phyloP scores from a whole-genome alignment of 64 coral and sea anemone species.

The Dendronephthya gigantea region DNA sequence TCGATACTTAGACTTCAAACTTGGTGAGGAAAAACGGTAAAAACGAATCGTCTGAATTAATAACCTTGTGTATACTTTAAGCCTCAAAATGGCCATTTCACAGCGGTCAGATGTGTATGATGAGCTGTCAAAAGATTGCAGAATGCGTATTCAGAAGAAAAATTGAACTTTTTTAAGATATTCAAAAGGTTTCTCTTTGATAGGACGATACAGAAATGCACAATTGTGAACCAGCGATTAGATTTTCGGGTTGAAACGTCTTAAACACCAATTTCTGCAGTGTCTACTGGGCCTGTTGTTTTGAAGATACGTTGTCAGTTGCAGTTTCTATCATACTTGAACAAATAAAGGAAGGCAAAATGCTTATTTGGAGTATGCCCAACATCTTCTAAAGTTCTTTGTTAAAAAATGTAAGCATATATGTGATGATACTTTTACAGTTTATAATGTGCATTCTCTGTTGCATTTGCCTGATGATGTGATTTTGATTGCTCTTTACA shows the following conservation, averaged over 20 bases:
- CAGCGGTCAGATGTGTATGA: too few species aligned
- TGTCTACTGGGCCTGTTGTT: neutral
- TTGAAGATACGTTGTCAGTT: neutral
- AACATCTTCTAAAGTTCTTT: neutral
- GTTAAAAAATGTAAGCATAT: neutral
- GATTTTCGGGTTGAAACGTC: too few species aligned
- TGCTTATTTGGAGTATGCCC: neutral
- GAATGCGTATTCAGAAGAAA: too few species aligned
- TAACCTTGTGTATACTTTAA: too few species aligned
- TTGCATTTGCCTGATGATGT: neutral
- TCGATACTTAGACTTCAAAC: neutral
- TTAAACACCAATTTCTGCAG: too few species aligned
- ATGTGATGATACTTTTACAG: neutral
- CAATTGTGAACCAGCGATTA: too few species aligned
- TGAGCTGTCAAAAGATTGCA: too few species aligned
- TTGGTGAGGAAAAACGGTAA: neutral
- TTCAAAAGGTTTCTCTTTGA: too few species aligned
- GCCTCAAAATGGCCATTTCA: too few species aligned
- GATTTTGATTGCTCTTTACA: neutral
- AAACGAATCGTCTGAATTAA: too few species aligned
- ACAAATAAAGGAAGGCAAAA: neutral
- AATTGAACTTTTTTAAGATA: too few species aligned
- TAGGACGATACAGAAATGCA: too few species aligned
- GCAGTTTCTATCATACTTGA: constrained; percentile 2
- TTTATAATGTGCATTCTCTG: constrained; percentile 1